Conservation (phyloP, 2,888 invertebrate genomes). For the Dione juno region DNA sequence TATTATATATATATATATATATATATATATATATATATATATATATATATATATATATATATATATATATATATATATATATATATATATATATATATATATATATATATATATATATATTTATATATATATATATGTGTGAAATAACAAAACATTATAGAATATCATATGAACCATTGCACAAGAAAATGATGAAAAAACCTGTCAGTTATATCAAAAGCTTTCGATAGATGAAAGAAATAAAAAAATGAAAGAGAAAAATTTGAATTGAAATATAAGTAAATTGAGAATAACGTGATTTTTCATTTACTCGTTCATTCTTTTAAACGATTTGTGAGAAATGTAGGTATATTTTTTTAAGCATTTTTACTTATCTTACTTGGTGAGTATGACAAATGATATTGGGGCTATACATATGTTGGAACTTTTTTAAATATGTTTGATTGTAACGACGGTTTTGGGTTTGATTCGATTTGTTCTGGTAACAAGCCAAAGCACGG, state of each 20-base stretch:
- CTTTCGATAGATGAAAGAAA: background rate
- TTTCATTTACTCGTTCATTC: conserved; percentile 3
- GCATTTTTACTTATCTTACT: no score
- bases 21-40: no score
- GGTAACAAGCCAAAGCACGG: no score
- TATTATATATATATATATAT: no score
- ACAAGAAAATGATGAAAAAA: background rate
- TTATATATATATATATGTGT: background rate
- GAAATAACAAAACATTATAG: background rate
- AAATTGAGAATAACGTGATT: conserved; percentile 17
- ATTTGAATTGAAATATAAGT: background rate
- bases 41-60: no score
- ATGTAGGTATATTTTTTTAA: conserved; percentile 8
- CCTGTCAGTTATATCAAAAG: conserved; percentile 7
- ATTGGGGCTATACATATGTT: background rate
- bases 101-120: no score
- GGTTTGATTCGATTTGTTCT: no score
- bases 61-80: no score
- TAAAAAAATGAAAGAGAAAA: background rate
- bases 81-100: no score
- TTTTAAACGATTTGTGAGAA: conserved; percentile 1
- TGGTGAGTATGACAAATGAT: background rate
- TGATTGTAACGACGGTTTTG: no score
- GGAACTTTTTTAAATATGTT: background rate
- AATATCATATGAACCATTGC: background rate